Conservation (phyloP, 2,888 invertebrate genomes). For the Danaus chrysippus region DNA sequence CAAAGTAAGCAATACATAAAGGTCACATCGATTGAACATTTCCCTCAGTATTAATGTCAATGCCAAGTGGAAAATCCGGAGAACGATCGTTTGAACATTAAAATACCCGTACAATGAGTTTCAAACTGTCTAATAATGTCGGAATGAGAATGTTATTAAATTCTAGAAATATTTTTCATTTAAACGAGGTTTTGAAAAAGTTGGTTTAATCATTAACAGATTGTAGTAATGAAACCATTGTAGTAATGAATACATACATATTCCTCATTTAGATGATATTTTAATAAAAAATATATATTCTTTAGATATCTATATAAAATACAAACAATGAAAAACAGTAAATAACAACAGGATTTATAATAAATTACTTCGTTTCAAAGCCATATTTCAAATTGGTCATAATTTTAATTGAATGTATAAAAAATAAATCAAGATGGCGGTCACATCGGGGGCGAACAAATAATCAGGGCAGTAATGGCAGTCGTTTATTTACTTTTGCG, state of each 20-base stretch:
- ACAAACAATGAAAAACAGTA: neutral
- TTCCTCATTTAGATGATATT: no score
- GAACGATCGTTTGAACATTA: constrained; percentile 20
- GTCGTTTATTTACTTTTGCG: constrained; percentile 75
- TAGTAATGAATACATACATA: no score
- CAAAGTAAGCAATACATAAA: constrained; percentile 8
- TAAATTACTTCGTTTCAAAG: constrained; percentile 10
- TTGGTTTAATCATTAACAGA: no score
- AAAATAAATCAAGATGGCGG: constrained; percentile 66
- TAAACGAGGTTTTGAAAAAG: no score
- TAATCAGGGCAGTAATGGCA: constrained; percentile 75
- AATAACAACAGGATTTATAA: constrained; percentile 1
- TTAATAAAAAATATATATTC: no score
- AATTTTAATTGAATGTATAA: constrained; percentile 42
- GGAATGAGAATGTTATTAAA: constrained; percentile 1
- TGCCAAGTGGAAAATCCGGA: constrained; percentile 25
- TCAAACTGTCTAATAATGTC: neutral
- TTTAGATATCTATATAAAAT: no score
- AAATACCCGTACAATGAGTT: constrained; percentile 24
- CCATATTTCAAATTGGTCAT: constrained; percentile 35
- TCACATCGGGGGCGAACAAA: constrained; percentile 59
- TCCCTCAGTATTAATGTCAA: constrained; percentile 27
- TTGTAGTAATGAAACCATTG: no score
- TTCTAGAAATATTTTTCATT: neutral
- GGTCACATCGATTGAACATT: constrained; percentile 32